A percentile compares a stretch with the other conserved stretches of the same genome.
phyloP scores from a whole-genome alignment of 2,113 vertebrate genomes.

The Tylochromis polylepis region DNA sequence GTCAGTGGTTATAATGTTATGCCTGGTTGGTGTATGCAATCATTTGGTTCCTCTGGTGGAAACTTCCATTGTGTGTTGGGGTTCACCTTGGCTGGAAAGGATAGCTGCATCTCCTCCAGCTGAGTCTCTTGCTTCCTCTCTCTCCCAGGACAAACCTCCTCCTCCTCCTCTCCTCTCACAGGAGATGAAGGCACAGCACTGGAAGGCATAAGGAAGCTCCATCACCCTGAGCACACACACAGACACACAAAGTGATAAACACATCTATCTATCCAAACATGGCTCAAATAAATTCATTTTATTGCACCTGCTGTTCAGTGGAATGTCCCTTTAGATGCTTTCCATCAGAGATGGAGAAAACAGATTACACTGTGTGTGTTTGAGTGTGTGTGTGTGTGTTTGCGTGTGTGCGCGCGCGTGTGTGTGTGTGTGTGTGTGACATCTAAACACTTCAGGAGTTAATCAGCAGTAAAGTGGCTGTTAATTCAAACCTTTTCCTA shows the following conservation, averaged over 20 bases:
- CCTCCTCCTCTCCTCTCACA: conserved; percentile 77
- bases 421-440: neutral
- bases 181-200: conserved; percentile 86
- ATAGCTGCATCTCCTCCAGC: conserved; percentile 70
- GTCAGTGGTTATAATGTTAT: neutral
- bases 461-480: neutral
- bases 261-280: neutral
- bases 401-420: neutral
- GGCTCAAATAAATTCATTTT: neutral
- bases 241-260: neutral
- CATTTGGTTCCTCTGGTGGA: neutral
- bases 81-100: conserved; percentile 72
- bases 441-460: neutral
- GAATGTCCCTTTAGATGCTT: neutral
- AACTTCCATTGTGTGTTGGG: neutral
- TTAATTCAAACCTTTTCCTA: neutral
- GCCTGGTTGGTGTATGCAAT: neutral
- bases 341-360: neutral
- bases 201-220: conserved; percentile 28
- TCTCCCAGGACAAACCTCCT: conserved; percentile 63
- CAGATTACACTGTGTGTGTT: neutral
- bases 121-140: conserved; percentile 35
- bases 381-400: neutral
- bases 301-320: neutral
- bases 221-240: conserved; percentile 16